Base-by-base conservation (phyloP, 2,888 invertebrate genomes). In the Calameuta filiformis region DNA sequence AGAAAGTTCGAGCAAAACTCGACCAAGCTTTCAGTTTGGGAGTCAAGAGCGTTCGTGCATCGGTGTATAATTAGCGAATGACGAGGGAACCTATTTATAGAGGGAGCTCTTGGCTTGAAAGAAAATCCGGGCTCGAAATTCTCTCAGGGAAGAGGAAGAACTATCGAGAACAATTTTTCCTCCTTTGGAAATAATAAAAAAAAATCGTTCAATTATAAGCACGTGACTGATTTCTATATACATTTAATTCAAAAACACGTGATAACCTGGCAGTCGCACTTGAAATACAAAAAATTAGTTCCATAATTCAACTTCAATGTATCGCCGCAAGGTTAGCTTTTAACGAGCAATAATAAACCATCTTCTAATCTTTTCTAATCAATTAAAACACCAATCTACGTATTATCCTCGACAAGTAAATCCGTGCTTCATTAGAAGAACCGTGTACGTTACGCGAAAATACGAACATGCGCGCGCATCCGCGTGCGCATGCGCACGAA, bases 11-110 rank as follows among this genome's bases (percentile, higher is more conserved):
- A 71, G 34, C 71, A 34, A 56, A 56, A 23, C 23, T 56, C 56
- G 23, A 56, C 9, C 15, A 23, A 56, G 56, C 23, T 56, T 56
- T 56, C 56, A 9, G 23, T 56, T 71, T 33, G 71, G 34, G 33
- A 71, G 69, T 68, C 71, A 37, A 69, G 73, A 56, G 56, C 75
- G 76, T 68, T 75, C 78, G 81, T 81, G 85, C 85, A 87, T 85
- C 83, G 83, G 83, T 84, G 83, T 91, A 91, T 90, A 90, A 91
- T 91, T 91, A 91, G 91, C 88, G 83, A 87, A 84, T 85, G 84
- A 84, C 86, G 88, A 87, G 87, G 88, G 79, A 83, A 84, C 82
- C 85, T 89, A 89, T 89, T 89, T 87, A 85, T 89, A 89, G 89
- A 85, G 87, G 85, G 88, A 89, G 89, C 88, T 88, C 88, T 89